Evolutionary conservation across 1,140 invertebrate genomes (phyloP).

Genomic region (Drosophila tani): DNA sequence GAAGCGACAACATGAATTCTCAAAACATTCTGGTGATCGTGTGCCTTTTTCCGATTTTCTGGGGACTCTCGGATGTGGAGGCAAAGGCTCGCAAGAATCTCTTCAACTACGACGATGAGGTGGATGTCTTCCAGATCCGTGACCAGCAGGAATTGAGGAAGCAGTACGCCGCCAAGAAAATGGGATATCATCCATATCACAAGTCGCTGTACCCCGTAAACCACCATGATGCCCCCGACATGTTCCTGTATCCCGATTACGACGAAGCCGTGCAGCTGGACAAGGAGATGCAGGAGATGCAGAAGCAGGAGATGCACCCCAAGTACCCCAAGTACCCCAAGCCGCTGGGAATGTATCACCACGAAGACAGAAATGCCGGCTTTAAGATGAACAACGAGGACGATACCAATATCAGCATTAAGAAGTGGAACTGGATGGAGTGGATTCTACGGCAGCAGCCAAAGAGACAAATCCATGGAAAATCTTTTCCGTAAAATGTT

Average conservation of each 20-base stretch:
- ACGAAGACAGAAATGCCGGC: no score
- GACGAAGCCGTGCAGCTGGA: background rate
- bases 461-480: no score
- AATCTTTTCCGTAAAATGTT: no score
- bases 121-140: background rate
- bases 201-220: no score
- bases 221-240: background rate
- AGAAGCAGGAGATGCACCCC: background rate
- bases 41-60: background rate
- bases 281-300: no score
- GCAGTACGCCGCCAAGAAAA: no score
- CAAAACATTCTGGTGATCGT: background rate
- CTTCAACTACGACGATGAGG: conserved; percentile 8
- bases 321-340: background rate
- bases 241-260: background rate
- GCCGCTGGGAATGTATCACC: background rate
- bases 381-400: background rate
- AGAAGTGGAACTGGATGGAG: conserved; percentile 6
- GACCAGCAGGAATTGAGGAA: no score
- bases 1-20: conserved; percentile 10
- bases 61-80: background rate
- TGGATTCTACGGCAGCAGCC: background rate
- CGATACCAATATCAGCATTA: background rate
- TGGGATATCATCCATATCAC: no score
- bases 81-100: background rate